phyloP scores from a whole-genome alignment of 2,888 invertebrate genomes.

The Tricholauxania praeusta region DNA sequence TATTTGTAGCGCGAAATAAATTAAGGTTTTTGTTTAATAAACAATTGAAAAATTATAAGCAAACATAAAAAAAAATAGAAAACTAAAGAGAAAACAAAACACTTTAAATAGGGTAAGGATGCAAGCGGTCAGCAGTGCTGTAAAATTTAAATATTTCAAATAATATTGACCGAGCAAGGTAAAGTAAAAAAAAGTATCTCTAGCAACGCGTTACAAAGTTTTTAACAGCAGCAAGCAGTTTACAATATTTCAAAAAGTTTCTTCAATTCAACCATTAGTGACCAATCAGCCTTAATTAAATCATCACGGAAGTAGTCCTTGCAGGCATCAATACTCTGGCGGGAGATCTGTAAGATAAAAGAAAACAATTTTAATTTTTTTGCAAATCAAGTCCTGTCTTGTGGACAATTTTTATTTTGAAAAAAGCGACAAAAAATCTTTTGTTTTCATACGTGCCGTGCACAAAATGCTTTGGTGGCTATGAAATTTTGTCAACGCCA shows the following conservation, averaged over 20 bases:
- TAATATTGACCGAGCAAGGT: too few relatives aligned
- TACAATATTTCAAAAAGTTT: constrained; percentile 96
- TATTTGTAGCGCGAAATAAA: too few relatives aligned
- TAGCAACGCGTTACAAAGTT: background rate
- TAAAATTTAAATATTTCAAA: too few relatives aligned
- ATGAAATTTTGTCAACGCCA: background rate
- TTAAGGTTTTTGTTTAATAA: too few relatives aligned
- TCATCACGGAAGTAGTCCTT: constrained; percentile 99
- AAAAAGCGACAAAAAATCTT: background rate
- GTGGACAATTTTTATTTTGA: background rate
- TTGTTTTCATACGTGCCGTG: constrained; percentile 47
- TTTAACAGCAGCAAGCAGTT: constrained; percentile 48
- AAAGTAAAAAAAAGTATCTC: too few relatives aligned
- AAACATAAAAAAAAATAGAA: too few relatives aligned
- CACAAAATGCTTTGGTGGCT: constrained; percentile 29
- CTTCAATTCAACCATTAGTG: constrained; percentile 97
- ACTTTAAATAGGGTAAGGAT: too few relatives aligned
- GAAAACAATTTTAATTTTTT: background rate
- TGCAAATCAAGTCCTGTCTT: too few relatives aligned
- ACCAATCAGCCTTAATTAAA: constrained; percentile 97
- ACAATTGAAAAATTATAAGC: too few relatives aligned
- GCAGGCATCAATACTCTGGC: constrained; percentile 98
- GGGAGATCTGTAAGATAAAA: constrained; percentile 80
- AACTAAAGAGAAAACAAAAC: too few relatives aligned
- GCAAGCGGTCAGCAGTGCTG: too few relatives aligned